Evolutionary conservation across 2,113 vertebrate species (phyloP).

Genomic region (Rhagologus leucostigma): DNA sequence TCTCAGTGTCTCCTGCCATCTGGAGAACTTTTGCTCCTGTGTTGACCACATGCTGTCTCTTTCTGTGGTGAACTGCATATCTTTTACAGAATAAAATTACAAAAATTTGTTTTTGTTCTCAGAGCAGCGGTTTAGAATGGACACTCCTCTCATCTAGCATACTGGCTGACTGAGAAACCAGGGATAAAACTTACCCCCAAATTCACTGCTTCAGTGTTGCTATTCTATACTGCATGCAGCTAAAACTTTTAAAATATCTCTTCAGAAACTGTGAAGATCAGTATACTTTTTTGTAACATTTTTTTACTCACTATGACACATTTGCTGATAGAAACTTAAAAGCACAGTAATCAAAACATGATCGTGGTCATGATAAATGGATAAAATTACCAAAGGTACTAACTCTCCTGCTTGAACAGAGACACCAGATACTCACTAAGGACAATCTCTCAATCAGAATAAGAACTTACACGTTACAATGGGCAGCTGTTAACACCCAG

Average conservation of each 20-base stretch:
- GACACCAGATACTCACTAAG: not conserved
- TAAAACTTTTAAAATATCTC: not conserved
- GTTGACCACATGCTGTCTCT: not conserved
- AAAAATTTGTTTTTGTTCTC: not conserved
- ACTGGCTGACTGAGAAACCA: not conserved
- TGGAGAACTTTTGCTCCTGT: not conserved
- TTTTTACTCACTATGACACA: not conserved
- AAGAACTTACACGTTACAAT: slow-evolving; percentile 62
- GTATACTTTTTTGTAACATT: not conserved
- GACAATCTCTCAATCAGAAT: not conserved
- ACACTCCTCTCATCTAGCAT: not conserved
- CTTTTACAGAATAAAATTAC: not conserved
- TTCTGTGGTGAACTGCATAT: not conserved
- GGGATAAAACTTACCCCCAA: not conserved
- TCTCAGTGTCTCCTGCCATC: not conserved
- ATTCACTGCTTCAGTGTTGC: not conserved
- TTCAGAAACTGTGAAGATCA: not conserved
- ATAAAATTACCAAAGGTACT: not conserved
- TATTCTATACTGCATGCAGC: not conserved
- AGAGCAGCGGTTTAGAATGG: not conserved
- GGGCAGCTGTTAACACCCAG: slow-evolving; percentile 80
- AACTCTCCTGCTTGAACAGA: not conserved
- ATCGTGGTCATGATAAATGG: not conserved
- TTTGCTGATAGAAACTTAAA: not conserved
- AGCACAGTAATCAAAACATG: not conserved